Conservation (phyloP, 2,113 vertebrate genomes). For the Phalacrocorax carbo region DNA sequence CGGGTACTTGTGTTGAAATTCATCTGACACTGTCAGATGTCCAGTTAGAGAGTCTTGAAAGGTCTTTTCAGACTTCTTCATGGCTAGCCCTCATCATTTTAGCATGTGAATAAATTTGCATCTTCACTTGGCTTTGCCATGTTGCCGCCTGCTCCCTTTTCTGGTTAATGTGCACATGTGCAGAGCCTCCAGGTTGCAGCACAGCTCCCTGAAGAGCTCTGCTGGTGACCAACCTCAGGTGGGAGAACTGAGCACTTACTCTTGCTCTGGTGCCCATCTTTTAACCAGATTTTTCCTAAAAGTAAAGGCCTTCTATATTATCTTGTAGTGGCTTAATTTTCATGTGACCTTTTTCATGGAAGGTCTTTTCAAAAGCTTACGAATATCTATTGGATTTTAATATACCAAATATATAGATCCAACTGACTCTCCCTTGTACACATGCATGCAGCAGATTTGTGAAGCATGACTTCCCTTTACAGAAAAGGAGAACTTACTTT, state of each 20-base stretch:
- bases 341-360: neutral
- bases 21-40: neutral
- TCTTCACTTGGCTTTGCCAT: neutral
- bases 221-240: fast-evolving
- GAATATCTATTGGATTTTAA: neutral
- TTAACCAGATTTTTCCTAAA: neutral
- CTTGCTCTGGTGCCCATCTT: fast-evolving
- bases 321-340: neutral
- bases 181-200: fast-evolving
- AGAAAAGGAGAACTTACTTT: neutral
- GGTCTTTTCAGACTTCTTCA: neutral
- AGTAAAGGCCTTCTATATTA: neutral
- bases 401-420: neutral
- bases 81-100: neutral
- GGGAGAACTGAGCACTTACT: neutral
- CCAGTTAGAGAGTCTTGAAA: neutral
- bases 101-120: no score
- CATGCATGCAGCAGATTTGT: fast-evolving
- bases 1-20: neutral
- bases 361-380: neutral
- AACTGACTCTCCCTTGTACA: neutral
- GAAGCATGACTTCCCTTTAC: neutral
- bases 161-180: fast-evolving
- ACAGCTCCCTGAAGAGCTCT: neutral
- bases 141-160: neutral